Evolutionary conservation across 2,113 vertebrate species (phyloP).

Genomic region (Tyrannus savana): DNA sequence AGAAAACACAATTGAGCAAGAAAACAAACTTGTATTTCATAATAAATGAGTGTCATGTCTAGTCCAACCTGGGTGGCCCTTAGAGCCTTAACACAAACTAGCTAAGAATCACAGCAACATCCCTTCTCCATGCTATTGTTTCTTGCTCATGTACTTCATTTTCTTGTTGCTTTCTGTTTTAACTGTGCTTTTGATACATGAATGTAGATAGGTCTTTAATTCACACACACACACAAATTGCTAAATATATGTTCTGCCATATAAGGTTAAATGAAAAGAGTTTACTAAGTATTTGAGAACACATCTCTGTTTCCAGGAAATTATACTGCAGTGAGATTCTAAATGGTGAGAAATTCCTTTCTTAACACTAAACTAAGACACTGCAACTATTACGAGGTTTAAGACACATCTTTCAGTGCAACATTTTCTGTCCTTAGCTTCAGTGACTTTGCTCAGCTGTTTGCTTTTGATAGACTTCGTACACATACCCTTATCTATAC

Average conservation of each 20-base stretch:
- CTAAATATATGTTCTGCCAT: background rate
- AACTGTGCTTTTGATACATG: background rate
- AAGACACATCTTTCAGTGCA: background rate
- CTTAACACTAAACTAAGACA: background rate
- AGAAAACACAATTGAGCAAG: background rate
- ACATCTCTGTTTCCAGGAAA: background rate
- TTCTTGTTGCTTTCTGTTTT: background rate
- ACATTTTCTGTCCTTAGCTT: background rate
- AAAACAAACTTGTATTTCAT: background rate
- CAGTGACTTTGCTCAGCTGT: background rate
- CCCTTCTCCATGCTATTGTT: background rate
- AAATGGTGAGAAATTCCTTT: background rate
- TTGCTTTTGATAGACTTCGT: background rate
- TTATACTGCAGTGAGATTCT: background rate
- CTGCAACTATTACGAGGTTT: background rate
- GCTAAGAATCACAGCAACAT: background rate
- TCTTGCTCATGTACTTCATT: background rate
- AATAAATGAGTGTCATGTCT: background rate
- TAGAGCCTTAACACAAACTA: accelerated
- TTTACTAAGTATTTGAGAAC: background rate
- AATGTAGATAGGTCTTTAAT: background rate
- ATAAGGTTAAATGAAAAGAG: background rate
- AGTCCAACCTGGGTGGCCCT: background rate
- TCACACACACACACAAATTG: background rate
- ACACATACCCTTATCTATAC: background rate